Base-by-base conservation (phyloP, 2,797 vertebrate genomes). In the Trachops cirrhosus region DNA sequence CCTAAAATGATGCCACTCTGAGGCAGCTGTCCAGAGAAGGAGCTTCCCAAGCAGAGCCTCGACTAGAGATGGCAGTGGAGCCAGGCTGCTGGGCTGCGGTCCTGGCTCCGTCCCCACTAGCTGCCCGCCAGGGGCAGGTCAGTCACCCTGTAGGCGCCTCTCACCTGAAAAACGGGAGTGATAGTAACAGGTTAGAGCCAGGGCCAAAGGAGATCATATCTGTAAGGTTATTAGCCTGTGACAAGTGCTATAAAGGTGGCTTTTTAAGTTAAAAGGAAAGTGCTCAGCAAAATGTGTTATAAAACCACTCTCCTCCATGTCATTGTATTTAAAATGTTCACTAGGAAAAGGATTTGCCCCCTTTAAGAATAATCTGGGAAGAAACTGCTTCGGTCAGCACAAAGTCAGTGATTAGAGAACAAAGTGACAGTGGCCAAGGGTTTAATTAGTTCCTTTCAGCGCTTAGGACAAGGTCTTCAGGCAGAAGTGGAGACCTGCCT, bases 241-340 rank as follows among this genome's bases (percentile, higher is more conserved):
- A 73, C 84, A 68, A 89, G 88, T 6, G 59, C 44, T 74, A 22
- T 73, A 32, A 37, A n/a, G 71, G 50, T 88, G 64, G 62, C 83
- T 95, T 68, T 80, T 95, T 94, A 96, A 91, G 52, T 94, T 86
- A 96, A 96, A 94, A 87, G 48, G 71, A 70, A 96, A 92, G 85
- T 92, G 75, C 95, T 97, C 93, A 90, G 95, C 87, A 87, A 92
- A 94, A 54, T 86, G 85, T 96, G 92, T 94, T 90, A 88, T 85
- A 92, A 91, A 96, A 93, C 95, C 92, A 88, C 48, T 78, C 70
- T 91, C 85, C 74, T 70, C 68, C 84, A 1, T 57, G 78, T 88
- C 83, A 94, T 86, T 92, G 85, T 96, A 62, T 93, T 96, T 89
- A 89, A 95, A 95, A 93, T 85, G 75, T 92, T 92, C 80, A 1